Base-by-base conservation (phyloP, 1,140 invertebrate genomes). In the Drosophila varians region DNA sequence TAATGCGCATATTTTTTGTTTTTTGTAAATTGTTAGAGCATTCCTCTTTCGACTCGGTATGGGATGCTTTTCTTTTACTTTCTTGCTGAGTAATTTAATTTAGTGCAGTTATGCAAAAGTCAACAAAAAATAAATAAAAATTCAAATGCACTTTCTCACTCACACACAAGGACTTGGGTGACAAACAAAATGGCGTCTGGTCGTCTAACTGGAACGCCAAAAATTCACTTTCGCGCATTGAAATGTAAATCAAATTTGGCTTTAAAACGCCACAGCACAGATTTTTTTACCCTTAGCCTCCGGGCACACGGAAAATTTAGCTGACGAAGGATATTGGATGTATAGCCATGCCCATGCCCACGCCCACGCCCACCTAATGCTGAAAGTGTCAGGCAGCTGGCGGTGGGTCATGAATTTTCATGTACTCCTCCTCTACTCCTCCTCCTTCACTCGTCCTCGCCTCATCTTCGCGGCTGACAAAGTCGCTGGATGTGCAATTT, bases 241-340 rank as follows among this genome's bases (percentile, higher is more conserved):
- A 79, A 84, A 84, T 79, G 75, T 76, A 86, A 84, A 84, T 84
- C 75, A 84, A 84, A 76, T 86, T 80, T 80, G 61, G 72, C 76
- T 76, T 76, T 86, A 86, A 74, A 86, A 76, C 51, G 70, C 71
- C 70, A 46, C 58, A 48, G 58, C 79, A 57, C 80, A 84, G 75
- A 79, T 65, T 73, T 73, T 79, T 47, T n/a, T 16, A 40, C 23
- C 21, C 21, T 62, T 62, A n/a, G n/a, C n/a, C n/a, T 18, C 56
- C 21, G n/a, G 46, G 25, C 21, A 19, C 40, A 60, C 60, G 36
- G 36, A 74, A 77, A 77, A 77, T 77, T 49, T 70, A 56, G 74
- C 54, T 57, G 68, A 64, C 60, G 60, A 64, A 61, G 60, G 55
- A 36, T 64, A 38, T 34, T 16, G 42, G n/a, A 38, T 60, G 26